These are phyloP conservation scores for Aspidiotus destructor DNA, from an alignment of 2,888 invertebrate species.

Conservation along the genomic window DNA sequence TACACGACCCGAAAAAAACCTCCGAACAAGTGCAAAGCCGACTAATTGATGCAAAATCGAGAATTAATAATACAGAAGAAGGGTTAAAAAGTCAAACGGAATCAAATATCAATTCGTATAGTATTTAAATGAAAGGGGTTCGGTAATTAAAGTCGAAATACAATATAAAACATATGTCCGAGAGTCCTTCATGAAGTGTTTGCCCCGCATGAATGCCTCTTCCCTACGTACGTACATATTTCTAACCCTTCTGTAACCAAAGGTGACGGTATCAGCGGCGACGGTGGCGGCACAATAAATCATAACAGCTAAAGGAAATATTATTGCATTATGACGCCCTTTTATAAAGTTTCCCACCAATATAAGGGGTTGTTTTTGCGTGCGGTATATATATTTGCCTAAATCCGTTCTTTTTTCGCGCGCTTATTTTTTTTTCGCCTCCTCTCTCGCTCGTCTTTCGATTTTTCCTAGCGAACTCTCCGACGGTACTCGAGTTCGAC, in stretches of 20 bases:
- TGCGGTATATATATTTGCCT: slow-evolving; percentile 13
- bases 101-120: slow-evolving; percentile 31
- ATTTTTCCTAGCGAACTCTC: not conserved
- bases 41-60: slow-evolving; percentile 28
- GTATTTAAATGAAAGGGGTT: slow-evolving; percentile 30
- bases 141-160: slow-evolving; percentile 29
- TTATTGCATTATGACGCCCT: slow-evolving; percentile 32
- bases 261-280: not conserved
- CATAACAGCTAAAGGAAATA: slow-evolving; percentile 32
- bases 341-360: slow-evolving; percentile 21
- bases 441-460: no score
- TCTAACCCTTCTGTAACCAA: slow-evolving; percentile 17
- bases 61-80: slow-evolving; percentile 19
- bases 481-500: not conserved
- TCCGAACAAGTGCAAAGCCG: slow-evolving; percentile 25
- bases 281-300: slow-evolving; percentile 25
- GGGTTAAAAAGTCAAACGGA: slow-evolving; percentile 32
- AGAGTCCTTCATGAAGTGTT: slow-evolving; percentile 32
- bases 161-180: slow-evolving; percentile 32
- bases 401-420: slow-evolving; percentile 8
- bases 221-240: slow-evolving; percentile 14
- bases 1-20: no score
- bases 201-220: slow-evolving; percentile 26
- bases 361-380: slow-evolving; percentile 18
- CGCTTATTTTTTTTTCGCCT: no score